Base-by-base conservation (phyloP, 2,888 invertebrate genomes). In the Phaedon cochleariae region DNA sequence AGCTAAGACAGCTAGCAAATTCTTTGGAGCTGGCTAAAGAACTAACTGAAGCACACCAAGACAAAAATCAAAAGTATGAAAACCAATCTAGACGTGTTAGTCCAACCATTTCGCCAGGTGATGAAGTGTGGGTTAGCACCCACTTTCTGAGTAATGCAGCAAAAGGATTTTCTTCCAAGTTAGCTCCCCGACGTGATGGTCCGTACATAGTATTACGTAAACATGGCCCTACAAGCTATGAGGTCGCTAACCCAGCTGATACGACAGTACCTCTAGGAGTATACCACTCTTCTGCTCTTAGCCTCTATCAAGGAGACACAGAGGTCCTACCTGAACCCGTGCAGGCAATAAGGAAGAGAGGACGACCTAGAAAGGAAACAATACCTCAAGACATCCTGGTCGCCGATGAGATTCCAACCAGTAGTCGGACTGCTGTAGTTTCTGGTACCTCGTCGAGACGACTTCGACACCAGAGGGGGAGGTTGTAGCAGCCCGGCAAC, bases 121-220 rank as follows among this genome's bases (percentile, higher is more conserved):
- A 73, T 51, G 46, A 66, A 59, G 76, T 77, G 15, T 63, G 68
- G 60, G 69, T 79, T 1, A 62, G 60, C 2, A 72, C 68, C 1
- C 76, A 76, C 45, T 46, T 68, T 4, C 62, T 75, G 1, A 79
- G 77, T 57, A 65, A 73, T 29, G 64, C 71, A 10, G 26, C 62
- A 5, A 68, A 66, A 20, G 62, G 59, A 12, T 59, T 66, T 65
- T 70, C 73, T 18, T 66, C 75, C 4, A 80, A 80, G 55, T 75
- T 79, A 58, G 70, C 71, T 12, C 77, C 79, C 4, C 69, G 75
- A 57, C 61, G 78, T 5, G 78, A 78, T 71, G 78, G 78, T n/a
- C 78, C 77, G 0, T 79, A 79, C 34, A n/a, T 70, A 2, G 69
- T 75, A n/a, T 59, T 72, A 4, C 46, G 52, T 0, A 48, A 62